These are phyloP conservation scores for Otocyon megalotis DNA, from an alignment of 2,113 vertebrate species.

Conservation along the genomic window DNA sequence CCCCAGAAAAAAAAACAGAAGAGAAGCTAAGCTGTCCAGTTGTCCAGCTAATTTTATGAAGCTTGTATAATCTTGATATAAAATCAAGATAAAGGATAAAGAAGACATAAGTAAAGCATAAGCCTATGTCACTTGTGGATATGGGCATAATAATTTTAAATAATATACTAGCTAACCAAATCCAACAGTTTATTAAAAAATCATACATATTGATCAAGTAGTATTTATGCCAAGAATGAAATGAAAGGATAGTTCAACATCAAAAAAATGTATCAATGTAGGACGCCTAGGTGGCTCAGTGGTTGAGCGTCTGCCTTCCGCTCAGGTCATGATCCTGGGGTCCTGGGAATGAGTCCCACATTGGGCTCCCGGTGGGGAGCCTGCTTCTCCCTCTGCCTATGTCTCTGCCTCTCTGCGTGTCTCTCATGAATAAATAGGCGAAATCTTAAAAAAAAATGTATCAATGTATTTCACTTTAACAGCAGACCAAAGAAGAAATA, in stretches of 20 bases:
- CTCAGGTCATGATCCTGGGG: too few species aligned
- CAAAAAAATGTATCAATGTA: not conserved
- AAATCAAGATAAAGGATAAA: conserved; percentile 11
- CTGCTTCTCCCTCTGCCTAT: too few species aligned
- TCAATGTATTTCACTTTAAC: not conserved
- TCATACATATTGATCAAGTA: not conserved
- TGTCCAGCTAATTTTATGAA: not conserved
- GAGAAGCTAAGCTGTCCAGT: not conserved
- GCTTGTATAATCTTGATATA: conserved; percentile 5
- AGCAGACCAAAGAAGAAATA: conserved; percentile 14
- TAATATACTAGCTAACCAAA: conserved; percentile 37
- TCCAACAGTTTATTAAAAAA: not conserved
- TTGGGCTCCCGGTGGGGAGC: too few species aligned
- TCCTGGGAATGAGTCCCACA: too few species aligned
- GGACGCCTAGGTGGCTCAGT: too few species aligned
- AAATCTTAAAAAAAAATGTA: not conserved
- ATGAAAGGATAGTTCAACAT: not conserved
- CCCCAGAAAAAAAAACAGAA: not conserved
- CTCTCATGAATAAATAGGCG: too few species aligned
- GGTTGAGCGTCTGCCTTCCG: too few species aligned
- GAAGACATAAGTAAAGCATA: not conserved
- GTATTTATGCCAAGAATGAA: not conserved
- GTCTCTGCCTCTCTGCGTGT: too few species aligned
- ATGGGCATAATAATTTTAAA: not conserved
- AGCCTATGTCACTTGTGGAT: not conserved